A percentile compares a stretch with the other conserved stretches of the same genome.
Evolutionary conservation across 2,113 vertebrate genomes (phyloP).

Genomic region (Tragelaphus scriptus): DNA sequence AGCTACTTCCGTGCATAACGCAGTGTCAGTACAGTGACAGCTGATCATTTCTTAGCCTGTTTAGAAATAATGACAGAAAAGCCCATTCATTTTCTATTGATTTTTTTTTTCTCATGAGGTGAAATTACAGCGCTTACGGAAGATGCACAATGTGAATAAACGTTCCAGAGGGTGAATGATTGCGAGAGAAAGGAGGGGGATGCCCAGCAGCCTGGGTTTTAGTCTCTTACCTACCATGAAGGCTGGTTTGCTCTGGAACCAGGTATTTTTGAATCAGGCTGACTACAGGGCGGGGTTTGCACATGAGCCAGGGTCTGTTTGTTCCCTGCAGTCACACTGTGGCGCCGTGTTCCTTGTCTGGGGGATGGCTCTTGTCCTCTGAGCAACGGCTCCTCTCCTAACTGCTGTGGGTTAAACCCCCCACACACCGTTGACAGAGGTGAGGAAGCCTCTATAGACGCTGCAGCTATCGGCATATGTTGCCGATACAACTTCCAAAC

Average conservation of each 20-base stretch:
- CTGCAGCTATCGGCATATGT: accelerated
- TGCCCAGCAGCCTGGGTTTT: background rate
- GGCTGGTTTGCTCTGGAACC: background rate
- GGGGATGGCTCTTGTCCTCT: background rate
- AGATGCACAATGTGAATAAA: constrained; percentile 7
- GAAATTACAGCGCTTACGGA: background rate
- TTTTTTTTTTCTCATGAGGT: background rate
- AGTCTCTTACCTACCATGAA: background rate
- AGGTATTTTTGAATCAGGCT: background rate
- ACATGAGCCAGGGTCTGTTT: background rate
- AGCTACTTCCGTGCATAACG: background rate
- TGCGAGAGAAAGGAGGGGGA: background rate
- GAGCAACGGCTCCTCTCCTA: background rate
- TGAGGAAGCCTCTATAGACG: accelerated
- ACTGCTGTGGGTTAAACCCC: background rate
- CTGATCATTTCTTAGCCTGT: background rate
- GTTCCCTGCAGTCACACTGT: background rate
- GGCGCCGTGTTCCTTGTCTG: accelerated
- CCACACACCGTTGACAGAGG: accelerated
- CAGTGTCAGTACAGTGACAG: background rate
- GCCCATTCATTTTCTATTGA: background rate
- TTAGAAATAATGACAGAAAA: background rate
- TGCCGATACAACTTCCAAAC: background rate
- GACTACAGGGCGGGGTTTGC: background rate
- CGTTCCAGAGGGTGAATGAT: background rate